Evolutionary conservation across 2,888 invertebrate genomes (phyloP), one percentile per base, ranked within the genome.

Genomic region (Quadroppia sp.): DNA sequence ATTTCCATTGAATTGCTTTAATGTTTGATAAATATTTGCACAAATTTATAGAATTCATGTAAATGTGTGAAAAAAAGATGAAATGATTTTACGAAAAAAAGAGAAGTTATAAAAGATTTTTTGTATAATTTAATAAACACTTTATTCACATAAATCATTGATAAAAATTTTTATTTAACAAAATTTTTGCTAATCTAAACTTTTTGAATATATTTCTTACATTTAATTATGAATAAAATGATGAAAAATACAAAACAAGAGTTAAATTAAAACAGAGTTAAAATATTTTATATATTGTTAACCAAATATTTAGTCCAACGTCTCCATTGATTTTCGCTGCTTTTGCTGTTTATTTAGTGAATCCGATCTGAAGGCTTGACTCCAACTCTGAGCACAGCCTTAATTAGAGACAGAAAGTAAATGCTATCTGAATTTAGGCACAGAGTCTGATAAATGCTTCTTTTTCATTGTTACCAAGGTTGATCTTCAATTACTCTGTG

Each of bases 261-360:
- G 23, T 9, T 9, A 25, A 28, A 1, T 20, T 11, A 20, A 53
- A 53, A 15, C 23, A 15, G 23, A 53, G 23, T 23, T 20, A 53
- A 53, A 53, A 28, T 25, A 45, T 23, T 53, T 53, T 7, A 53
- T 9, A 7, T 53, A 25, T 23, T 53, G 23, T 20, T 15, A 9
- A 9, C 2, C 53, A 25, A 23, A 53, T 13, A 25, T 53, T 9
- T 45, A 45, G 45, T 7, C 7, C 7, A 53, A 53, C 17, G 53
- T 53, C 53, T 53, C 53, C 9, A 53, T 53, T 53, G 53, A 53
- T 53, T 53, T 36, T 53, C 53, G 23, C 13, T 53, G 53, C 53
- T 53, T 17, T 23, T 11, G 20, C 23, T 53, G 53, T 53, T 53
- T 53, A 13, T 53, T 53, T 53, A 53, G 53, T 53, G 13, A 23